Evolutionary conservation across 2,113 vertebrate genomes (phyloP).

Genomic region (Amphiprion percula): DNA sequence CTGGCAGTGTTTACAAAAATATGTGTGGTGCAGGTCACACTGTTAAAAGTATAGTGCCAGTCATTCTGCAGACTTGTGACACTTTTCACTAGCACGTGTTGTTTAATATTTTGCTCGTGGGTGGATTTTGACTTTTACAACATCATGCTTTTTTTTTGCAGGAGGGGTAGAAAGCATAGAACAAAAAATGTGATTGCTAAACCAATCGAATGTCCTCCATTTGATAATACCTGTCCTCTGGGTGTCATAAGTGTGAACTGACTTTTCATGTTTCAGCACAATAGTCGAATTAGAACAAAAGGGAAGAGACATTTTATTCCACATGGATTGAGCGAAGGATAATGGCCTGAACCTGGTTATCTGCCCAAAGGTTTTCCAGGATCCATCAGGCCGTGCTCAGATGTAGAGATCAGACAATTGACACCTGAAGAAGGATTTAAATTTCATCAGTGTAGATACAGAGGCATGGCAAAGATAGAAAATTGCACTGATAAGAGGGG

Average conservation of each 20-base stretch:
- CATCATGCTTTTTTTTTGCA: neutral
- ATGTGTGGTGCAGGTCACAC: no score
- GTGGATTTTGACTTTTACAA: no score
- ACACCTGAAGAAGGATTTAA: conserved; percentile 55
- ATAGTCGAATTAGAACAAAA: conserved; percentile 55
- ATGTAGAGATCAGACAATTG: conserved; percentile 57
- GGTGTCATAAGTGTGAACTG: conserved; percentile 40
- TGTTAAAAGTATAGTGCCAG: no score
- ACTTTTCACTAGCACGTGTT: no score
- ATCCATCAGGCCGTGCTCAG: conserved; percentile 40
- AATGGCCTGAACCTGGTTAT: conserved; percentile 56
- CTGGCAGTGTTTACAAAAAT: no score
- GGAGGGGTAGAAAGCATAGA: conserved; percentile 1
- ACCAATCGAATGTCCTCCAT: conserved; percentile 31
- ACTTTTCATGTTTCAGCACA: conserved; percentile 55
- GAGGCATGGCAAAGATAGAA: conserved; percentile 16
- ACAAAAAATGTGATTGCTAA: conserved; percentile 13
- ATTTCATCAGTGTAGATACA: conserved; percentile 43
- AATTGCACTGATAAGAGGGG: neutral
- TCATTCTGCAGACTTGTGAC: no score
- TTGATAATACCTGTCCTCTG: conserved; percentile 25
- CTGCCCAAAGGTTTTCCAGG: conserved; percentile 47
- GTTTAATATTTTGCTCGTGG: no score
- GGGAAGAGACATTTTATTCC: conserved; percentile 48
- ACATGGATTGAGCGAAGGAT: conserved; percentile 37